A percentile compares a stretch with the other conserved stretches of the same genome.
phyloP scores from a whole-genome alignment of 35 echinoderm and acorn worm species.

The Ophiothrix spiculata region DNA sequence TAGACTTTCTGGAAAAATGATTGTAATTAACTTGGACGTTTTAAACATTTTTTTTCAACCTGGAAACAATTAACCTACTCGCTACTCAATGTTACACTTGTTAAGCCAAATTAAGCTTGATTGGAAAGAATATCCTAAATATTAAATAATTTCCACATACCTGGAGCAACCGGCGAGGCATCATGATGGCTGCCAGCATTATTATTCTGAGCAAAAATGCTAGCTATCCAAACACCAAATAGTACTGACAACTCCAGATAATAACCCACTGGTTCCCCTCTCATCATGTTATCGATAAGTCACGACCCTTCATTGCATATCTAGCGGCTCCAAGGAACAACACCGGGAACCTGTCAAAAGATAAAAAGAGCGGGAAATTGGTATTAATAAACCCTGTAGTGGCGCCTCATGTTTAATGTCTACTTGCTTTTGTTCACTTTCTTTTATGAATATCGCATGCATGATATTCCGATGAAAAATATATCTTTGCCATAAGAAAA shows the following conservation, averaged over 20 bases:
- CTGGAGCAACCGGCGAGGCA: not conserved
- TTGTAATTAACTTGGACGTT: not conserved
- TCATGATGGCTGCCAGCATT: too few species aligned
- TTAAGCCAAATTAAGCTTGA: too few species aligned
- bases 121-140: too few species aligned
- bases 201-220: not conserved
- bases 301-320: conserved; percentile 9
- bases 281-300: not conserved
- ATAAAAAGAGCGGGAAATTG: not conserved
- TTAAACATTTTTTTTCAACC: not conserved
- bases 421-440: too few species aligned
- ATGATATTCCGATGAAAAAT: too few species aligned
- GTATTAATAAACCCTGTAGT: too few species aligned
- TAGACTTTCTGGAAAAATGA: not conserved
- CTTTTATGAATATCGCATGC: too few species aligned
- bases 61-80: not conserved
- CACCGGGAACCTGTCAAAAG: not conserved
- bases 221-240: not conserved
- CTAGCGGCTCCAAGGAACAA: not conserved
- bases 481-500: too few species aligned
- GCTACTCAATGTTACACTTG: not conserved
- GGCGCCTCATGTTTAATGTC: too few species aligned
- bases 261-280: not conserved
- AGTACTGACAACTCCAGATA: not conserved
- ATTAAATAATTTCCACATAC: not conserved